phyloP scores from a whole-genome alignment of 2,797 vertebrate genomes.

The Rhabdomys pumilio region DNA sequence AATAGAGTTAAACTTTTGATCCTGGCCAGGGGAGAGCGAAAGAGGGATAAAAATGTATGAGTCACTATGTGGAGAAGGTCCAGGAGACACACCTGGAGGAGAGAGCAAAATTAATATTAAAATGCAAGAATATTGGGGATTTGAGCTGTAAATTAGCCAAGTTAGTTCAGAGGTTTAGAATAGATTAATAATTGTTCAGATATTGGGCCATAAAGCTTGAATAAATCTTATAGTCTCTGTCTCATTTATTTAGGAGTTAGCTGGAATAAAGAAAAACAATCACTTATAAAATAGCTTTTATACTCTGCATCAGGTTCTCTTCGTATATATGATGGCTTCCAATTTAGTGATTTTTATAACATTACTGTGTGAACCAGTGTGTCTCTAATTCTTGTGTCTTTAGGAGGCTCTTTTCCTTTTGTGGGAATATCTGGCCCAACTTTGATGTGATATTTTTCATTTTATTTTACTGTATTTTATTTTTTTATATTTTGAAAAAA shows the following conservation, averaged over 20 bases:
- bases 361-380: too few relatives aligned
- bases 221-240: too few relatives aligned
- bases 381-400: neutral
- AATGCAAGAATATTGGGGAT: neutral
- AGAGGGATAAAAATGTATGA: neutral
- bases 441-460: neutral
- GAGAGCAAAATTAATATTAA: neutral
- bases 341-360: neutral
- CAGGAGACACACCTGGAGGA: neutral
- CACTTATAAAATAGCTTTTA: too few relatives aligned
- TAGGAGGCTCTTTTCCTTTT: neutral
- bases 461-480: neutral
- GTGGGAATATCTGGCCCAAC: neutral
- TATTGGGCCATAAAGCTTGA: neutral
- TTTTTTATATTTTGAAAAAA: neutral
- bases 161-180: neutral
- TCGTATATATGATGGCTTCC: neutral
- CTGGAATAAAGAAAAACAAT: too few relatives aligned
- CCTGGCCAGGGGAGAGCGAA: neutral
- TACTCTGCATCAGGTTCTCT: neutral
- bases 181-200: neutral
- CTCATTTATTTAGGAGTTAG: too few relatives aligned
- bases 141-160: neutral
- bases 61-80: too few relatives aligned
- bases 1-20: neutral